Conservation (phyloP, 1,140 invertebrate species). For the Lutraria rhynchaena region DNA sequence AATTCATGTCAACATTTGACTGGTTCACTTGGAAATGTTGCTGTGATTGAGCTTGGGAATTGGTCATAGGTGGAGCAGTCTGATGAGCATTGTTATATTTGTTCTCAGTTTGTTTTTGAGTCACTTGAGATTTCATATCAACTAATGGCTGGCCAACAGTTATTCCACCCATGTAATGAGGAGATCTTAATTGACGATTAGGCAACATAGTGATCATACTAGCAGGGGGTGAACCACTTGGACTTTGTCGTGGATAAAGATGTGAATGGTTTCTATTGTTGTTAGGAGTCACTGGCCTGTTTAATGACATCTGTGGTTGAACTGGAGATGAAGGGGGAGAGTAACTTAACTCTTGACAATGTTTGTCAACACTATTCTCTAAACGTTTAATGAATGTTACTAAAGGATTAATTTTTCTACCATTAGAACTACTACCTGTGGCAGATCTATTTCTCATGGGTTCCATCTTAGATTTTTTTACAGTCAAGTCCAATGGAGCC, state of each 20-base stretch:
- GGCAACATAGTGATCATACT: not conserved
- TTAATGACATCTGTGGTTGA: not conserved
- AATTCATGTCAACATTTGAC: conserved; percentile 27
- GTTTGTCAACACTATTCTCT: conserved; percentile 73
- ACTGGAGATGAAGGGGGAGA: conserved; percentile 36
- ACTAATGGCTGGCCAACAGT: conserved; percentile 46
- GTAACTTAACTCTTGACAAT: conserved; percentile 58
- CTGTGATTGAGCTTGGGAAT: conserved; percentile 19
- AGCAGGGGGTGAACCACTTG: conserved; percentile 29
- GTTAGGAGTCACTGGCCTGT: conserved; percentile 15
- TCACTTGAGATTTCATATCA: conserved; percentile 17
- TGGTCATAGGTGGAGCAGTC: not conserved
- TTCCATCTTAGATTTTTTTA: conserved; percentile 51
- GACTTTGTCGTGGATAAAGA: conserved; percentile 27
- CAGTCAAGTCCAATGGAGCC: conserved; percentile 70
- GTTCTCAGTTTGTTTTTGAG: conserved; percentile 12
- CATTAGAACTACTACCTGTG: conserved; percentile 12
- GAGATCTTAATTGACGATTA: conserved; percentile 12
- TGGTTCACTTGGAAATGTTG: conserved; percentile 10
- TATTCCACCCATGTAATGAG: conserved; percentile 43
- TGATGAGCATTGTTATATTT: not conserved
- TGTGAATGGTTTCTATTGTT: conserved; percentile 27
- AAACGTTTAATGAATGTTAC: conserved; percentile 66
- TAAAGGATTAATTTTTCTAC: conserved; percentile 56
- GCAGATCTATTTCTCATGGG: not conserved